Base-by-base conservation (phyloP, 2,888 invertebrate genomes). In the Crocallis elinguaria region DNA sequence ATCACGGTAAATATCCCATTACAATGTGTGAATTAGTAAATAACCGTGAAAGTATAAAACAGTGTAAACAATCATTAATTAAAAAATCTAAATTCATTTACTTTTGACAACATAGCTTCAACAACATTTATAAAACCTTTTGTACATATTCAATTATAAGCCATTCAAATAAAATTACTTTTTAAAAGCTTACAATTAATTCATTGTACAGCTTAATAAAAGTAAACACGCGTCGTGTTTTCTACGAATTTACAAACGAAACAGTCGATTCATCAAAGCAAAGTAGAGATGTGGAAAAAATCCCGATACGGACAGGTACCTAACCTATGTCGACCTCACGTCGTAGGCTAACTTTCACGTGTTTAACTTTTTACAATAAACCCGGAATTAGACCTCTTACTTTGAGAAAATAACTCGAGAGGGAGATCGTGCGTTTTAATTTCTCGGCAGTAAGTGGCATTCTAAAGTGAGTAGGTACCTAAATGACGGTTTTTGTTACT, bases 311-410 rank as follows among this genome's bases (percentile, higher is more conserved):
- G 53, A 50, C 53, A 50, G 57, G 57, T 44, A 54, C 21, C 50
- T 58, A 53, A 58, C 57, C 57, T 43, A 19, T 9, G 43, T 4
- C 48, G 57, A 58, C 57, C 57, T 58, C 57, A 46, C 53, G 52
- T 46, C 42, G 29, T 9, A 23, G 30, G n/a, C n/a, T 42, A 53
- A 48, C 57, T 58, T 58, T 58, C 57, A 44, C 48, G 35, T 48
- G 43, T 27, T 30, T 9, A 41, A 41, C 41, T 33, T 56, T 57
- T 57, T 57, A 43, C 46, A 43, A 33, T 42, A 51, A 54, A 51
- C 38, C 32, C 42, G 46, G 43, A 55, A 55, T 49, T 37, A 19
- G 12, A 30, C 17, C 30, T 48, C n/a, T 41, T 41, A 49, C 32
- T 44, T 48, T 32, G 32, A 45, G 44, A 45, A 39, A 27, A 23